A percentile compares a stretch with the other conserved stretches of the same genome.
Conservation (phyloP, 2,888 invertebrate genomes). For the Nephrotoma guestfalica region DNA sequence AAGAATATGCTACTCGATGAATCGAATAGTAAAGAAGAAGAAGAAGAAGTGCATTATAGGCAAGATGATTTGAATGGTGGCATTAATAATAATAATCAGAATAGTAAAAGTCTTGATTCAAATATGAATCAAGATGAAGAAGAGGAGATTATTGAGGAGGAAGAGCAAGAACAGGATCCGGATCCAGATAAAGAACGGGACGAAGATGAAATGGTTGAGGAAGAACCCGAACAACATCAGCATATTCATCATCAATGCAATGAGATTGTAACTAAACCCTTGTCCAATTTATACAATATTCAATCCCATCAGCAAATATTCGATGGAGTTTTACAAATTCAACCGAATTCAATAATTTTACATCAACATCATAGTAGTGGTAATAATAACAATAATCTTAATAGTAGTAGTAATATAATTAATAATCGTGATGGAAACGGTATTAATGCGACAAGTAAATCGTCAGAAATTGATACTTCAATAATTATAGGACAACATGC, state of each 20-base stretch:
- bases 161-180: not conserved
- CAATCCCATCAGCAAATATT: slow-evolving; percentile 9
- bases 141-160: slow-evolving; percentile 1
- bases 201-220: not conserved
- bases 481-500: not conserved
- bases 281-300: slow-evolving; percentile 8
- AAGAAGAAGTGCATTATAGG: not conserved
- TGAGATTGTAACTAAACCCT: not conserved
- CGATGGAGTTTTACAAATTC: slow-evolving; percentile 14
- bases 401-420: not conserved
- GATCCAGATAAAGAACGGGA: not conserved
- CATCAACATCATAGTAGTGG: slow-evolving; percentile 5
- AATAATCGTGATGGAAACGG: not conserved
- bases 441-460: not conserved
- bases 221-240: not conserved
- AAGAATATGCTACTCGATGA: not conserved
- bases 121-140: not conserved
- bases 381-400: not conserved
- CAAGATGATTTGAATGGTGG: not conserved
- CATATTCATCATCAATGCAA: not conserved
- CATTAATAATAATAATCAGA: not conserved
- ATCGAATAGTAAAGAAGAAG: not conserved
- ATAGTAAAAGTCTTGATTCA: slow-evolving; percentile 2
- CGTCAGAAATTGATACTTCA: not conserved
- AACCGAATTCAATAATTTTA: slow-evolving; percentile 14